Evolutionary conservation across 1,140 invertebrate species (phyloP).

Genomic region (Drosophila paulistorum): DNA sequence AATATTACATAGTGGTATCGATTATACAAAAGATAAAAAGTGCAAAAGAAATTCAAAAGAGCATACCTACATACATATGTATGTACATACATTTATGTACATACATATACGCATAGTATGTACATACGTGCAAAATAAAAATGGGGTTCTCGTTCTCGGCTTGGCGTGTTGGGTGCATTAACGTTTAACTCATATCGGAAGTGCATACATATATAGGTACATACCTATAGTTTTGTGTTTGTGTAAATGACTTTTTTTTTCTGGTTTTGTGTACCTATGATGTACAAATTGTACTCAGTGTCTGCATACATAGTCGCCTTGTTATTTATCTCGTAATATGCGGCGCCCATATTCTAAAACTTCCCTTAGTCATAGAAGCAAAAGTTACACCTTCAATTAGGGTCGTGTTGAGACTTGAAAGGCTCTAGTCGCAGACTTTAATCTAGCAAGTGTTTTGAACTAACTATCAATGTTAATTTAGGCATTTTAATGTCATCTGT

Average conservation of each 20-base stretch:
- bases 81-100: background rate
- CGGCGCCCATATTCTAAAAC: too few species aligned
- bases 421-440: too few species aligned
- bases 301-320: too few species aligned
- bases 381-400: too few species aligned
- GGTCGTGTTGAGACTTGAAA: too few species aligned
- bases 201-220: background rate
- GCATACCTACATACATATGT: background rate
- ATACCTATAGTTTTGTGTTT: background rate
- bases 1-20: background rate
- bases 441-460: too few species aligned
- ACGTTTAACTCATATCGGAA: background rate
- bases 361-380: too few species aligned
- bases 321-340: too few species aligned
- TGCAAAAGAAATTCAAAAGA: background rate
- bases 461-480: too few species aligned
- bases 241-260: background rate
- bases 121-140: constrained; percentile 11
- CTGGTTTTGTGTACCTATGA: background rate
- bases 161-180: constrained; percentile 3
- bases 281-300: background rate
- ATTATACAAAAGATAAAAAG: background rate
- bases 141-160: constrained; percentile 4
- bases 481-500: too few species aligned
- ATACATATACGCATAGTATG: background rate